phyloP scores from a whole-genome alignment of 2,888 invertebrate species.

The Oxycera nigricornis region DNA sequence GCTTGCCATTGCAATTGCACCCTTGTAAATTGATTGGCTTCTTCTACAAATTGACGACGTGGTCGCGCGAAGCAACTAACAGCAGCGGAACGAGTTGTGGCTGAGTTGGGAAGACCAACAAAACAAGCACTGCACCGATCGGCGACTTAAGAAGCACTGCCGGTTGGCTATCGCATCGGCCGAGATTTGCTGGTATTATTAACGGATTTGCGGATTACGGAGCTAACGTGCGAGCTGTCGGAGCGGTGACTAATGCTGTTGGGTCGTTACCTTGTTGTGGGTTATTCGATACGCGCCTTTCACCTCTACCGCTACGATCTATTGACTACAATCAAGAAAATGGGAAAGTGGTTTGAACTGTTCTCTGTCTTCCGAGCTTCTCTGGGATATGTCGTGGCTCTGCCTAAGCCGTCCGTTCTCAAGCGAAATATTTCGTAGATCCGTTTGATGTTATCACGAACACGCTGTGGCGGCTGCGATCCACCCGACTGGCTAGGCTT shows the following conservation, averaged over 20 bases:
- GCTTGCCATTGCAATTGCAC: too few species aligned
- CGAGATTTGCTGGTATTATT: background rate
- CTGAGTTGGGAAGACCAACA: background rate
- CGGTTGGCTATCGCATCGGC: background rate
- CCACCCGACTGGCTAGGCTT: background rate
- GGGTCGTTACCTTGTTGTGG: background rate
- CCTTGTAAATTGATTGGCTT: too few species aligned
- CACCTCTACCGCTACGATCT: background rate
- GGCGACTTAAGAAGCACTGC: background rate
- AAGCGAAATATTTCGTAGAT: conserved; percentile 29
- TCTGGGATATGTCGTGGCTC: background rate
- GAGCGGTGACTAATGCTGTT: background rate
- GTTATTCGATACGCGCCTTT: background rate
- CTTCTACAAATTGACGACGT: too few species aligned
- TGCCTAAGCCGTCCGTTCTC: too few species aligned
- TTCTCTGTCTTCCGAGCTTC: background rate
- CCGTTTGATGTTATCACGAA: conserved; percentile 45
- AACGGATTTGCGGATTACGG: background rate
- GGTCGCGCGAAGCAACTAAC: too few species aligned
- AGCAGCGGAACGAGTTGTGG: too few species aligned
- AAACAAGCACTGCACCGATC: background rate
- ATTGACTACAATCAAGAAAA: background rate
- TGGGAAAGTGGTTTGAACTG: background rate
- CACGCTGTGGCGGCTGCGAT: conserved; percentile 35
- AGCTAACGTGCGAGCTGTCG: background rate